Conservation (phyloP, 1,140 invertebrate species). For the Tetraneura akinire region DNA sequence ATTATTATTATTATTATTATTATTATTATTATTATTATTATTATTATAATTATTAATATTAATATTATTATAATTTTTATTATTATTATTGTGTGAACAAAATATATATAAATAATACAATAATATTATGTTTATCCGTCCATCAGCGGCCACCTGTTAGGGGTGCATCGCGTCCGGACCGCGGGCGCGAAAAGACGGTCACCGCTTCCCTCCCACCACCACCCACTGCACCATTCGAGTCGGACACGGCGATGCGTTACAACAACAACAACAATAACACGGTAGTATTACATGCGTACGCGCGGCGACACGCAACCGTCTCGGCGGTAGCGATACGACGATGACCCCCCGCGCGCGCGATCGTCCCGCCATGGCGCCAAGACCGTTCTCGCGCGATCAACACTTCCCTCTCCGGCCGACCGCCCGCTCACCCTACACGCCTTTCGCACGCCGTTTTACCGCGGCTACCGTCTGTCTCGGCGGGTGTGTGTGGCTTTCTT, state of each 20-base stretch:
- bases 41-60: too few relatives aligned
- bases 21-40: too few relatives aligned
- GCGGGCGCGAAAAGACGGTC: slow-evolving; percentile 26
- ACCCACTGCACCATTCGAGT: not conserved
- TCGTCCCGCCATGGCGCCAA: slow-evolving; percentile 52
- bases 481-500: not conserved
- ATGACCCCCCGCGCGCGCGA: slow-evolving; percentile 28
- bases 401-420: slow-evolving; percentile 7
- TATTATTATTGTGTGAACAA: not conserved
- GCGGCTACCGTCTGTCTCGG: not conserved
- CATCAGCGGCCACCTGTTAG: too few relatives aligned
- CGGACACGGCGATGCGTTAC: too few relatives aligned
- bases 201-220: not conserved
- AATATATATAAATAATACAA: too few relatives aligned
- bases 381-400: not conserved
- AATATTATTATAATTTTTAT: too few relatives aligned
- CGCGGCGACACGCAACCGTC: too few relatives aligned
- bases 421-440: not conserved
- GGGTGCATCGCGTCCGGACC: not conserved
- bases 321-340: too few relatives aligned
- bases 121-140: too few relatives aligned
- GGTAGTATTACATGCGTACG: too few relatives aligned
- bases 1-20: too few relatives aligned
- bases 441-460: not conserved
- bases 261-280: too few relatives aligned